phyloP scores from a whole-genome alignment of 2,888 invertebrate species.

The Phengaris arion region DNA sequence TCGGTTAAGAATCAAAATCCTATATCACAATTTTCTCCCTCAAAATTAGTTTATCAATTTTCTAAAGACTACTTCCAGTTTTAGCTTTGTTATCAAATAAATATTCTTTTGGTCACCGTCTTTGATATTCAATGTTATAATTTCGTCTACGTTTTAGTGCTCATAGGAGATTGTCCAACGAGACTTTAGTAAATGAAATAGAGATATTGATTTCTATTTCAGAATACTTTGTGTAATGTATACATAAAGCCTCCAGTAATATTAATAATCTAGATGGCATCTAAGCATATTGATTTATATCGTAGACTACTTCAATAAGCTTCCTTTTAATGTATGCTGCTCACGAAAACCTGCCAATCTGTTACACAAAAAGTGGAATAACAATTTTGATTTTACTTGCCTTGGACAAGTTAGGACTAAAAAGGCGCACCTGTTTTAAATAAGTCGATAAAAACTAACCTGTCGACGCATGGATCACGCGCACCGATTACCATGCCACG shows the following conservation, averaged over 20 bases:
- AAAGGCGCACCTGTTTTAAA: not conserved
- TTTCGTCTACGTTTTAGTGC: too few species aligned
- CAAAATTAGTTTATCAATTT: too few species aligned
- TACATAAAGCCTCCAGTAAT: not conserved
- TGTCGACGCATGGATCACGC: not conserved
- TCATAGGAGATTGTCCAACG: not conserved
- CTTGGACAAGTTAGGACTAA: not conserved
- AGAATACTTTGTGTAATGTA: not conserved
- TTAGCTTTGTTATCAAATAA: too few species aligned
- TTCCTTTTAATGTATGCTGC: not conserved
- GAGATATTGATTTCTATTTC: not conserved
- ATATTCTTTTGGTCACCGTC: too few species aligned
- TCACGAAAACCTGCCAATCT: constrained; percentile 4
- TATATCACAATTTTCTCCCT: too few species aligned
- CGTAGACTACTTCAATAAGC: not conserved
- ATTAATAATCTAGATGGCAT: not conserved
- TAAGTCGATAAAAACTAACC: not conserved
- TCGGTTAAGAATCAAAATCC: too few species aligned
- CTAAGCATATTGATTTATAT: not conserved
- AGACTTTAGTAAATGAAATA: not conserved
- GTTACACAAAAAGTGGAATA: constrained; percentile 4
- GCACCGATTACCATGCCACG: not conserved
- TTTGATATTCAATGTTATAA: not conserved
- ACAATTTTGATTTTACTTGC: not conserved
- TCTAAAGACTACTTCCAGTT: too few species aligned